phyloP scores from a whole-genome alignment of 2,888 invertebrate genomes.

The Macrosoma leucophasiata region DNA sequence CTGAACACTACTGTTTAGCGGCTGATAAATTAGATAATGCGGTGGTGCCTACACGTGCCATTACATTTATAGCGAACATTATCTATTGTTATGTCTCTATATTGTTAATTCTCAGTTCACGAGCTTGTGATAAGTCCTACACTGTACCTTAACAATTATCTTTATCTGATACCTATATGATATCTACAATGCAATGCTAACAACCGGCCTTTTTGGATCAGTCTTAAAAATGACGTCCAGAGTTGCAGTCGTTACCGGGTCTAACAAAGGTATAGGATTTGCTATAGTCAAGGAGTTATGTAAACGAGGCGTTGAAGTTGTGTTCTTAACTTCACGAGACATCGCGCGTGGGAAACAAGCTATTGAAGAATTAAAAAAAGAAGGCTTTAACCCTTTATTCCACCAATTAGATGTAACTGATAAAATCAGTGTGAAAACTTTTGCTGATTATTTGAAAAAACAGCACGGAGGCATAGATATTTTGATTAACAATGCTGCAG shows the following conservation, averaged over 20 bases:
- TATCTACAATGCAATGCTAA: too few species aligned
- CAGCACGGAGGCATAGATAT: slow-evolving; percentile 34
- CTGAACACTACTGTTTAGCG: too few species aligned
- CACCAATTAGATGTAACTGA: slow-evolving; percentile 34
- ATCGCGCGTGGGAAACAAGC: slow-evolving; percentile 68
- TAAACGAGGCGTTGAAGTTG: slow-evolving; percentile 74
- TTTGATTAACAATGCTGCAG: slow-evolving; percentile 35
- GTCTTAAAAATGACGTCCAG: slow-evolving; percentile 34
- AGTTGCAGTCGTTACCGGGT: slow-evolving; percentile 73
- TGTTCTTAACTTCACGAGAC: slow-evolving; percentile 79
- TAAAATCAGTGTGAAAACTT: slow-evolving; percentile 27
- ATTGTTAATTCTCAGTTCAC: too few species aligned
- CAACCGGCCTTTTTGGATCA: too few species aligned
- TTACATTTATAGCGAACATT: too few species aligned
- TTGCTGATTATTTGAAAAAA: slow-evolving; percentile 29
- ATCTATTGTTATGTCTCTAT: too few species aligned
- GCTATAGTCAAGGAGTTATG: slow-evolving; percentile 77
- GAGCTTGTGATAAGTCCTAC: too few species aligned
- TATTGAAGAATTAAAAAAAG: slow-evolving; percentile 64
- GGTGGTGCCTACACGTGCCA: too few species aligned
- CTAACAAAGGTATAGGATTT: slow-evolving; percentile 80
- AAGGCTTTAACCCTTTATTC: slow-evolving; percentile 50
- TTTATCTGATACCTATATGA: too few species aligned
- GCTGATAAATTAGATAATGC: too few species aligned
- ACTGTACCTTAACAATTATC: too few species aligned